Base-by-base conservation (phyloP, 2,113 vertebrate genomes). In the Nycticryphes semicollaris region DNA sequence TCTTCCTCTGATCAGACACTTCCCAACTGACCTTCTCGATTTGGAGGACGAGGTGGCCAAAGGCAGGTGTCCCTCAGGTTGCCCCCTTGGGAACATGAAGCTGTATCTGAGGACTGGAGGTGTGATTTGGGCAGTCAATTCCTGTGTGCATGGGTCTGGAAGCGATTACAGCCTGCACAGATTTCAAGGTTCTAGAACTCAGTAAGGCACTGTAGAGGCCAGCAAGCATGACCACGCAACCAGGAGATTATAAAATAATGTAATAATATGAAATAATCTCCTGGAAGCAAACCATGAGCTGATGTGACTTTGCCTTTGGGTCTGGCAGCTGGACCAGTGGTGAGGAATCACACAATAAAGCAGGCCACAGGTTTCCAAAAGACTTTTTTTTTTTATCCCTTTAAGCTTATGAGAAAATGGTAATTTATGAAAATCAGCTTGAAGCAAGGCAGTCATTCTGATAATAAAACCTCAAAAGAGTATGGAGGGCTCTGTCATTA, bases 371-470 rank as follows among this genome's bases (percentile, higher is more conserved):
- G 66, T 89, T 85, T 94, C 57, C 33, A 60, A 81, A 94, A 68
- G 57, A 39, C 7, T 3, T n/a, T 39, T 20, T 54, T 84, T 4
- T 35, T 84, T 69, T 85, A 89, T 91, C 18, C 20, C 50, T 84
- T 86, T 67, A 77, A 81, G 82, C 54, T 89, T 84, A 79, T 79
- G 53, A 91, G 66, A 89, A 94, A 96, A 95, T 31, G 48, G 60
- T 89, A 81, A 91, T 96, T 96, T 97, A 93, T 91, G 81, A 76
- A 94, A 96, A 94, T 94, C 87, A 86, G 93, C 89, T 91, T 91
- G 77, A 81, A 96, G 70, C 53, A 89, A 95, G 89, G 81, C 81
- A 91, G 35, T 82, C 5, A 2, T 89, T 91, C 87, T 93, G 94
- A 95, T 96, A 96, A 94, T 82, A 93, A 95, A 96, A 75, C 77